Evolutionary conservation across 2,113 vertebrate species (phyloP), one percentile per base, ranked within the genome.

Genomic region (Jaculus jaculus): DNA sequence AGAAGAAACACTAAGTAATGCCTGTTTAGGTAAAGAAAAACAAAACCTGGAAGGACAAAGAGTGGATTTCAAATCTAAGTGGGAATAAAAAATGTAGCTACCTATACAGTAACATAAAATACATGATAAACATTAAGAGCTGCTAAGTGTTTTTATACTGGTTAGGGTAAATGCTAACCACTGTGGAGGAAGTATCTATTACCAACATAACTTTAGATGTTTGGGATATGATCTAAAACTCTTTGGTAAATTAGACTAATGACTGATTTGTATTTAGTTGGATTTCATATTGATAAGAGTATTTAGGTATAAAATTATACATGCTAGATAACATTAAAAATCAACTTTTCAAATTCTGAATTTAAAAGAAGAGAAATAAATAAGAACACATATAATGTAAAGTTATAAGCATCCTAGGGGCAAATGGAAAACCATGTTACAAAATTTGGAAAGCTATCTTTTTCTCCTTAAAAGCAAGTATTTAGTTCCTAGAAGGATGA

Each of bases 311-410:
- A n/a, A 89, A 95, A 68, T 87, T 75, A 32, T 7, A 92, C 75
- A 88, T 94, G 54, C 0, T 37, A 96, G 74, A 74, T 80, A 84
- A 90, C 96, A 84, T 88, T 69, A 94, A 88, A 95, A 89, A 95
- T 79, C 92, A 92, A 92, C 54, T 82, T 97, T 95, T 96, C 73
- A 88, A 30, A 69, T 69, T 84, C 74, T 94, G 94, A 97, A 96
- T 4, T 96, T 91, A 81, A 95, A 87, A 94, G 83, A 37, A 21
- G 34, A 63, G 28, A 84, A 94, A 83, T 91, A 94, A 96, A 93
- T 95, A 95, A 95, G 97, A 96, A 87, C 73, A 94, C 91, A 97
- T 93, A 96, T 94, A 96, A 96, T 97, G 88, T 82, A 95, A 97
- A 96, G 91, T 81, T 96, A 86, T 79, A 93, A 69, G n/a, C 93